Percentiles rank a stretch among this genome's conserved stretches.
These are phyloP conservation scores for Antheraea yamamai DNA, from an alignment of 2,888 invertebrate genomes.

Conservation along the genomic window DNA sequence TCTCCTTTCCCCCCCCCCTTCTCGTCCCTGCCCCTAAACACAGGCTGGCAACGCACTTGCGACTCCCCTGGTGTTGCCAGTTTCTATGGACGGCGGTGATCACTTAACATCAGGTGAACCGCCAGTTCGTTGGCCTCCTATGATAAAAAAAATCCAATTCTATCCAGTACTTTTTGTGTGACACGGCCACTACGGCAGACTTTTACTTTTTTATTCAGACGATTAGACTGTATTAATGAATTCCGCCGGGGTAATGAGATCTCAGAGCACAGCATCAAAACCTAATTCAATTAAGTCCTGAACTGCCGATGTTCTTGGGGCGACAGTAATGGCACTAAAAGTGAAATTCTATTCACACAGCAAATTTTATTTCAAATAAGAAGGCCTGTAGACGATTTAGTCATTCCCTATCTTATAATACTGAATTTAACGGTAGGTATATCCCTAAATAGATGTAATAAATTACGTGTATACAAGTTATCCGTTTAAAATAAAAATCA, in stretches of 20 bases:
- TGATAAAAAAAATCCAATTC: no score
- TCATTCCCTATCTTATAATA: neutral
- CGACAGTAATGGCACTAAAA: neutral
- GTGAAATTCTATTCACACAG: neutral
- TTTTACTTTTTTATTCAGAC: no score
- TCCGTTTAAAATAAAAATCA: neutral
- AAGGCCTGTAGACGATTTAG: neutral
- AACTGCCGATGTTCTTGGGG: conserved; percentile 4
- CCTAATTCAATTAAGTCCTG: conserved; percentile 17
- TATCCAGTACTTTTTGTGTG: no score
- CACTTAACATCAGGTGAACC: no score
- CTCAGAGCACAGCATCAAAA: conserved; percentile 16
- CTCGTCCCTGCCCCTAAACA: no score
- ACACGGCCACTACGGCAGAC: no score
- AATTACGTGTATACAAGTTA: neutral
- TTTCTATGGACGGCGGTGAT: no score
- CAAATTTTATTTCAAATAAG: neutral
- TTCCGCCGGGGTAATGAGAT: conserved; percentile 30
- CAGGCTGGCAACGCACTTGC: no score
- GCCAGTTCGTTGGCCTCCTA: no score
- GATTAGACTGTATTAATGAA: conserved; percentile 14
- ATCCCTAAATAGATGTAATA: neutral
- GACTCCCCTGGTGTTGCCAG: no score
- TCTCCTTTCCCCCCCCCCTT: no score
- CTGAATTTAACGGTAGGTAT: neutral